These are phyloP conservation scores for Epirrhoe tristata DNA, from an alignment of 2,888 invertebrate genomes.

Conservation along the genomic window DNA sequence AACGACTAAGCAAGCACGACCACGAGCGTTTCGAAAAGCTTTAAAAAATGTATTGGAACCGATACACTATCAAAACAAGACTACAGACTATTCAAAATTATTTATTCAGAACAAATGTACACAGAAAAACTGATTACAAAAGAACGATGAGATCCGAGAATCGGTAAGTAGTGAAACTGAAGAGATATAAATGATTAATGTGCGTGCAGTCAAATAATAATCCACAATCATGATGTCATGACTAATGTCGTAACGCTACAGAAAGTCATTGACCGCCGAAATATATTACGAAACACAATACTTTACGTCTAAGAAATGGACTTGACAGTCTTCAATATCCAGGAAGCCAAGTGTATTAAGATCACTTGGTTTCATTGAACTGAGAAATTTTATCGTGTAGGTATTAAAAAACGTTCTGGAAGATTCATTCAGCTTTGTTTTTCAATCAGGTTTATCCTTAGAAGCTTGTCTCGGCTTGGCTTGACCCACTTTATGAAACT, in stretches of 20 bases:
- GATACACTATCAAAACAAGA: not conserved
- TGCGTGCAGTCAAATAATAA: slow-evolving; percentile 8
- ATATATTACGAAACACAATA: slow-evolving; percentile 22
- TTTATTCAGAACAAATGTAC: too few species aligned
- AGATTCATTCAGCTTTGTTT: not conserved
- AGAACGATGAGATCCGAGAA: too few species aligned
- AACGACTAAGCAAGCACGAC: too few species aligned
- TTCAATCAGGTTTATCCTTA: not conserved
- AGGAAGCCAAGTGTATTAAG: not conserved
- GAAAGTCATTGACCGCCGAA: slow-evolving; percentile 50
- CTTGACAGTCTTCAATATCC: slow-evolving; percentile 1
- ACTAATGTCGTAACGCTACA: slow-evolving; percentile 23
- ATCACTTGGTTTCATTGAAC: not conserved
- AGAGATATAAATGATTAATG: not conserved
- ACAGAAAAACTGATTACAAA: too few species aligned
- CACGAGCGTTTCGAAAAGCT: too few species aligned
- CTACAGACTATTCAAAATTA: not conserved
- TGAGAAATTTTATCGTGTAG: not conserved
- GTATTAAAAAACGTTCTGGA: not conserved
- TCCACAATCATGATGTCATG: slow-evolving; percentile 24
- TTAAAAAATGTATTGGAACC: not conserved
- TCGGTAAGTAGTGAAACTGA: not conserved
- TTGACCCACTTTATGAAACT: slow-evolving; percentile 38
- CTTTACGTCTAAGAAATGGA: slow-evolving; percentile 1
- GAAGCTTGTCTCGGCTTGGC: not conserved